A percentile compares a stretch with the other conserved stretches of the same genome.
phyloP scores from a whole-genome alignment of 2,888 invertebrate species.

The Phengaris arion region DNA sequence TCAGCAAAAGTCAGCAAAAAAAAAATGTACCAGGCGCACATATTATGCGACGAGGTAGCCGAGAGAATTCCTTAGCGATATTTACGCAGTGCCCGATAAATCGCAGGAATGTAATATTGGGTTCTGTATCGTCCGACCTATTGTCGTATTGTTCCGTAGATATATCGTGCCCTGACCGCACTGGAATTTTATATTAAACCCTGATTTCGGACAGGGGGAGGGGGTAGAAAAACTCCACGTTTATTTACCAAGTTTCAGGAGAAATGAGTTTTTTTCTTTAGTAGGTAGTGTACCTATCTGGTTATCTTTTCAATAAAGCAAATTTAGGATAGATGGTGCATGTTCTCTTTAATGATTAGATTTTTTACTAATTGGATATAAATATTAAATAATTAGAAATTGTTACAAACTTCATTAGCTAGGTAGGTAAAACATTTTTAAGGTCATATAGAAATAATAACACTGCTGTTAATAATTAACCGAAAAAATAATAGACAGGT shows the following conservation, averaged over 20 bases:
- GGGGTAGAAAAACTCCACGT: not conserved
- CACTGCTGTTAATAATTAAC: too few relatives aligned
- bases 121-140: constrained; percentile 31
- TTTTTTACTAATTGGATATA: too few relatives aligned
- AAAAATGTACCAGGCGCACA: constrained; percentile 41
- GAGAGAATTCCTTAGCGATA: constrained; percentile 35
- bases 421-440: too few relatives aligned
- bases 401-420: too few relatives aligned
- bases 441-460: too few relatives aligned
- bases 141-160: not conserved
- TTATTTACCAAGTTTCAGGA: constrained; percentile 4
- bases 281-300: too few relatives aligned
- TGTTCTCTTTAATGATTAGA: too few relatives aligned
- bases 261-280: not conserved
- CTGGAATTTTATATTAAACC: constrained; percentile 27
- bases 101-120: constrained; percentile 41
- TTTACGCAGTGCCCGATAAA: constrained; percentile 41
- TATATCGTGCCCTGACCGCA: constrained; percentile 11
- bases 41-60: constrained; percentile 44
- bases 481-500: too few relatives aligned
- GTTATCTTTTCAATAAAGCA: too few relatives aligned
- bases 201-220: constrained; percentile 6
- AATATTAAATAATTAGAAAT: too few relatives aligned
- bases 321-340: too few relatives aligned
- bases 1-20: constrained; percentile 29